These are phyloP conservation scores for Andrena camellia DNA, from an alignment of 2,888 invertebrate species.

Conservation along the genomic window DNA sequence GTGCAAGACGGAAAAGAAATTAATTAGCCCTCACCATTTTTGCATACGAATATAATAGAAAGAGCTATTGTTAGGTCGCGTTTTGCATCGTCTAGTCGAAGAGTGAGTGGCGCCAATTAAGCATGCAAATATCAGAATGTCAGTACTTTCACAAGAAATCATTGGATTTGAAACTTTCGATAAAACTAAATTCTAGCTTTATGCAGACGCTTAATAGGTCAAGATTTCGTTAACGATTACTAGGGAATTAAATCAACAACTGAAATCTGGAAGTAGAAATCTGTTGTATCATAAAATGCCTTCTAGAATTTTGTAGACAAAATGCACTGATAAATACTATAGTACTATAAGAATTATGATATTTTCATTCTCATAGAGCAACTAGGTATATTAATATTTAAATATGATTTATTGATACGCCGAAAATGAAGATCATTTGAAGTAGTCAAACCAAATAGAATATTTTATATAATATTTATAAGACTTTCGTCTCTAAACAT, in stretches of 20 bases:
- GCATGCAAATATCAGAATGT: slow-evolving; percentile 19
- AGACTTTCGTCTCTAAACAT: no score
- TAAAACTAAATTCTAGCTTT: slow-evolving; percentile 23
- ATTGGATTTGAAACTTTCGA: slow-evolving; percentile 13
- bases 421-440: no score
- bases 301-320: no score
- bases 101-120: slow-evolving; percentile 20
- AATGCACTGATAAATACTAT: no score
- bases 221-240: not conserved
- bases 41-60: slow-evolving; percentile 23
- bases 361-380: no score
- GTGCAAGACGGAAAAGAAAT: not conserved
- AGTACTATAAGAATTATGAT: no score
- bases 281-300: not conserved
- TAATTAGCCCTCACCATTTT: slow-evolving; percentile 8
- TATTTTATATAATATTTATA: no score
- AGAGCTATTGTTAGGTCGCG: slow-evolving; percentile 13
- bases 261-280: slow-evolving; percentile 1
- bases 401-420: no score
- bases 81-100: slow-evolving; percentile 16
- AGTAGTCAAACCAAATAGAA: no score
- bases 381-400: no score
- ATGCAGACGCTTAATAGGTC: not conserved
- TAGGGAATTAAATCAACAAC: not conserved
- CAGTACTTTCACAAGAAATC: slow-evolving; percentile 44